phyloP scores from a whole-genome alignment of 2,888 invertebrate species.

The Heliconius ethilla region DNA sequence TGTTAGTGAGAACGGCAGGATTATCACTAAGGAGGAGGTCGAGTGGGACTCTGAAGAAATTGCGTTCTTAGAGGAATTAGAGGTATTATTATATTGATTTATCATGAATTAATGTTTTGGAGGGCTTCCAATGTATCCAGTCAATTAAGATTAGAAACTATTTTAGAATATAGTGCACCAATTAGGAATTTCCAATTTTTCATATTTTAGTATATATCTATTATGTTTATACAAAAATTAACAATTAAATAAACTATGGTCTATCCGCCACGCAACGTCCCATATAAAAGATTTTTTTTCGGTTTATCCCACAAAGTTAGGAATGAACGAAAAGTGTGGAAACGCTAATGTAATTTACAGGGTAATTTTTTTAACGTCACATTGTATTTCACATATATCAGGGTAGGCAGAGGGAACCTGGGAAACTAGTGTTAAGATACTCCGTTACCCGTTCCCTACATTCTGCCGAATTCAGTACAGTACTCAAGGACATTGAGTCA shows the following conservation, averaged over 20 bases:
- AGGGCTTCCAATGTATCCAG: background rate
- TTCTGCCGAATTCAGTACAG: too few species aligned
- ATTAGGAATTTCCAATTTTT: background rate
- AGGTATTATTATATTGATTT: constrained; percentile 56
- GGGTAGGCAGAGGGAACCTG: too few species aligned
- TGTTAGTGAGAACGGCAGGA: constrained; percentile 69
- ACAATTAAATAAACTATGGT: background rate
- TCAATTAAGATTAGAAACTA: constrained; percentile 19
- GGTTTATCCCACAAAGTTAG: too few species aligned
- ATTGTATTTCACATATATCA: too few species aligned
- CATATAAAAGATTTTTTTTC: too few species aligned
- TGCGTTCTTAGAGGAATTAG: constrained; percentile 70
- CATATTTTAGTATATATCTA: background rate
- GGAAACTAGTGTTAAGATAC: too few species aligned
- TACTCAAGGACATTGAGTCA: too few species aligned
- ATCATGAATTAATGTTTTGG: background rate
- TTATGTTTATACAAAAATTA: background rate
- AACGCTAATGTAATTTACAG: too few species aligned
- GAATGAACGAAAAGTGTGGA: too few species aligned
- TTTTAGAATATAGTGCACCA: background rate
- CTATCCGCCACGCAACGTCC: background rate
- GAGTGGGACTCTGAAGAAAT: constrained; percentile 59
- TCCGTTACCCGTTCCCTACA: too few species aligned
- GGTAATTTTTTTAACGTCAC: too few species aligned
- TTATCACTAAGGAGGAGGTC: constrained; percentile 66